phyloP scores from a whole-genome alignment of 2,888 invertebrate species.

The Andrena minutula region DNA sequence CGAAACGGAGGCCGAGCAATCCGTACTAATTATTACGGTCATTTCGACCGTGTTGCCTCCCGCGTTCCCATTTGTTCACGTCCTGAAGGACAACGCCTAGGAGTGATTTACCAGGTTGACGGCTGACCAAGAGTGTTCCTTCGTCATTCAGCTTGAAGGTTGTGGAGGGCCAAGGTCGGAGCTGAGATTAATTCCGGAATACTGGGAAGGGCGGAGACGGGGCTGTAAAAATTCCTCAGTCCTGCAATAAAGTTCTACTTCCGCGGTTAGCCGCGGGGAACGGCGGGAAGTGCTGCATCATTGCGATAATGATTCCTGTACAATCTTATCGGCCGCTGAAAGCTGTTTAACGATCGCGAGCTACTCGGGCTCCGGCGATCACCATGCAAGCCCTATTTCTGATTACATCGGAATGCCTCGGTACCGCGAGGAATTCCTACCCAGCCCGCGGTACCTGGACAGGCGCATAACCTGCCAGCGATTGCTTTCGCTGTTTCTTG shows the following conservation, averaged over 20 bases:
- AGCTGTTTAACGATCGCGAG: constrained; percentile 37
- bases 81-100: constrained; percentile 9
- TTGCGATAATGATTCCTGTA: constrained; percentile 33
- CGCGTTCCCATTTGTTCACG: constrained; percentile 4
- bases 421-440: constrained; percentile 10
- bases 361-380: constrained; percentile 14
- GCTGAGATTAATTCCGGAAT: constrained; percentile 6
- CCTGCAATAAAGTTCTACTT: constrained; percentile 6
- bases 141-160: not conserved
- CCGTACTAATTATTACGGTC: not conserved
- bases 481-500: not conserved
- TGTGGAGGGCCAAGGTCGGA: constrained; percentile 1
- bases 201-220: not conserved
- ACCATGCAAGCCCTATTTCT: constrained; percentile 36
- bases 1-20: constrained; percentile 6
- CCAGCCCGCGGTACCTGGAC: not conserved
- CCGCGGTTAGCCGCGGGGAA: not conserved
- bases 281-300: constrained; percentile 10
- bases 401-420: constrained; percentile 35
- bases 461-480: not conserved
- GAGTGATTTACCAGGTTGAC: not conserved
- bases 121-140: not conserved
- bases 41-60: not conserved
- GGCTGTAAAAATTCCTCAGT: not conserved
- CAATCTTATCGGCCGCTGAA: constrained; percentile 19